Evolutionary conservation across 2,797 vertebrate species (phyloP).

Genomic region (Gymnoscopelus braueri): DNA sequence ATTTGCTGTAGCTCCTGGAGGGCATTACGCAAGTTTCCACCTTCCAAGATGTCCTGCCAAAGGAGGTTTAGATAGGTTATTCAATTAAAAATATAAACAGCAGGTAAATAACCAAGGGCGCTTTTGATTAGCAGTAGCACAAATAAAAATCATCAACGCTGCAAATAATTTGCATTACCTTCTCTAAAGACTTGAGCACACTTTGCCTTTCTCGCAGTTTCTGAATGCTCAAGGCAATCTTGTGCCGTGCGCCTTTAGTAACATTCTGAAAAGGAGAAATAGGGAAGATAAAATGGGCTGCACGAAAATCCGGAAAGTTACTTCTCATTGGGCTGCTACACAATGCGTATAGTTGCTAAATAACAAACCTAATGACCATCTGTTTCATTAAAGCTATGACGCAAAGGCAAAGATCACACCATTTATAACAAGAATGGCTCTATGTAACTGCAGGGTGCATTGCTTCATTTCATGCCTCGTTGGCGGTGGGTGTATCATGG

Average conservation of each 20-base stretch:
- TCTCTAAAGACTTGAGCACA: slow-evolving; percentile 92
- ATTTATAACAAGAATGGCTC: slow-evolving; percentile 56
- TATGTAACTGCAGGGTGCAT: slow-evolving; percentile 65
- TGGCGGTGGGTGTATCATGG: slow-evolving; percentile 71
- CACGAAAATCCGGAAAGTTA: slow-evolving; percentile 26
- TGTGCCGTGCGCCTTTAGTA: slow-evolving; percentile 96
- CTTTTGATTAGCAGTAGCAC: slow-evolving; percentile 1
- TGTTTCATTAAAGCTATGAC: slow-evolving; percentile 68
- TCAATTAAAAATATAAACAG: slow-evolving; percentile 3
- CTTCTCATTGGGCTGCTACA: slow-evolving; percentile 42
- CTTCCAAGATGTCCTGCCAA: slow-evolving; percentile 92
- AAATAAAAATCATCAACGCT: slow-evolving; percentile 5
- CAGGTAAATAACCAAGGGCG: slow-evolving; percentile 9
- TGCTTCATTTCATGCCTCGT: slow-evolving; percentile 77
- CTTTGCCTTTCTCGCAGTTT: slow-evolving; percentile 93
- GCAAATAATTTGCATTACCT: slow-evolving; percentile 79
- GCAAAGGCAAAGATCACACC: slow-evolving; percentile 48
- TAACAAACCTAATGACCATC: slow-evolving; percentile 72
- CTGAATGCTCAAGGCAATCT: slow-evolving; percentile 96
- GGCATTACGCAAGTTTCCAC: slow-evolving; percentile 92
- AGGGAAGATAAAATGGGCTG: slow-evolving; percentile 30
- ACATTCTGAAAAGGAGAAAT: slow-evolving; percentile 84
- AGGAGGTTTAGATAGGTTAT: background rate
- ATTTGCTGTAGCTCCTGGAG: slow-evolving; percentile 95
- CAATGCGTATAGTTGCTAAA: slow-evolving; percentile 66